phyloP scores from a whole-genome alignment of 2,888 invertebrate species.

The Saturnia japonica region DNA sequence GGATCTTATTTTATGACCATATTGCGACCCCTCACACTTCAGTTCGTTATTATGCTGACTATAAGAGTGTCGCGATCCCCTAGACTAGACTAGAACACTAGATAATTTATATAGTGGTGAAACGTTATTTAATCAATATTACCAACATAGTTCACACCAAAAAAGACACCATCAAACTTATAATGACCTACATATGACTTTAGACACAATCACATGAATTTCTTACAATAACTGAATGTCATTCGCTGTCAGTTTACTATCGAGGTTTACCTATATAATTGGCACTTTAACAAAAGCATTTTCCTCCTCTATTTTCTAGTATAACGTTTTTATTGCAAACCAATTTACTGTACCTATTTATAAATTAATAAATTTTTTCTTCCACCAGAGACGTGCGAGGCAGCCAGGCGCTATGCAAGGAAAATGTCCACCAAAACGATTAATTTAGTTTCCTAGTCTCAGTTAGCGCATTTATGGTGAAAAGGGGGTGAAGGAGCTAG shows the following conservation, averaged over 20 bases:
- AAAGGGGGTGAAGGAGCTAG: no score
- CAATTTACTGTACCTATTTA: constrained; percentile 5
- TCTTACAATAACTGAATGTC: not conserved
- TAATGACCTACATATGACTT: not conserved
- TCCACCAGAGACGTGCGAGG: no score
- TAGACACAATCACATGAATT: not conserved
- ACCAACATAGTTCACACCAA: not conserved
- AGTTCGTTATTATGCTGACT: no score
- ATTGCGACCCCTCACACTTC: no score
- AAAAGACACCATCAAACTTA: not conserved
- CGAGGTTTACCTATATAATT: not conserved
- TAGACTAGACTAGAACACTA: no score
- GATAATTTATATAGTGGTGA: not conserved
- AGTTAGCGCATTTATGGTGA: no score
- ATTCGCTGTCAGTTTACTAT: not conserved
- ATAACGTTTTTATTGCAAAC: not conserved
- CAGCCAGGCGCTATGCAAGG: no score
- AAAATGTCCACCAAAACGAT: no score
- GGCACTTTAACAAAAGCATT: not conserved
- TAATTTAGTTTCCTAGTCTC: no score
- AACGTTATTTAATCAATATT: not conserved
- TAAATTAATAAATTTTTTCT: not conserved
- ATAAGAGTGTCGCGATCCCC: not conserved
- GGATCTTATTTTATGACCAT: no score
- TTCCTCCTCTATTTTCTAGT: not conserved